A percentile compares a stretch with the other conserved stretches of the same genome.
Conservation (phyloP, 2,797 vertebrate species). For the Tympanoctomys barrerae region DNA sequence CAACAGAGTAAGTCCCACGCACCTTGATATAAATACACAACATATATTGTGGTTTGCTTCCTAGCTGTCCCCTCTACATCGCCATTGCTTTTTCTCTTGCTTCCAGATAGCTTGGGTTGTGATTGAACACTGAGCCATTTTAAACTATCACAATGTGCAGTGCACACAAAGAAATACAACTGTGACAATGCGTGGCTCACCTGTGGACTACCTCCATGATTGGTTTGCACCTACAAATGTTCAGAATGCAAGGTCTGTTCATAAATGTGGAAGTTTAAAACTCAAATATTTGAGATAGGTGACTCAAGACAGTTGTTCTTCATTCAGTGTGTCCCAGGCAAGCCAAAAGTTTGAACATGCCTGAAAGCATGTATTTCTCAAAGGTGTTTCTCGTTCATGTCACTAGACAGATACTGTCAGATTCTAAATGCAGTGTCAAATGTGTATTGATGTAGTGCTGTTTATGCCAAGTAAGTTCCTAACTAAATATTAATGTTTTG, state of each 20-base stretch:
- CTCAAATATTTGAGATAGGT: background rate
- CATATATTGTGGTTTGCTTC: background rate
- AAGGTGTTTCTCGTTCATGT: background rate
- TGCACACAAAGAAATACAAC: background rate
- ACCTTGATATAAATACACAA: background rate
- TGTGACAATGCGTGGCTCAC: background rate
- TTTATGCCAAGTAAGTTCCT: background rate
- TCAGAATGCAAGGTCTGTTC: background rate
- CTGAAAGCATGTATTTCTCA: background rate
- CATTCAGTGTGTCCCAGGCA: background rate
- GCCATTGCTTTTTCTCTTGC: background rate
- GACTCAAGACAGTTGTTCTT: background rate
- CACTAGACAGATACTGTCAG: background rate
- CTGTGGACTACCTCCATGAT: background rate
- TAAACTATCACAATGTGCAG: background rate
- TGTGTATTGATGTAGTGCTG: background rate
- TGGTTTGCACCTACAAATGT: background rate
- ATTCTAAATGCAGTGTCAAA: constrained; percentile 22
- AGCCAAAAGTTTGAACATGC: background rate
- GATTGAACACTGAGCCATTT: background rate
- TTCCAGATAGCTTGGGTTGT: background rate
- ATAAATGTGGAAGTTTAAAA: background rate
- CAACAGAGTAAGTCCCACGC: background rate
- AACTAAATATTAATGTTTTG: constrained; percentile 30
- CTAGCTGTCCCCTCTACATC: background rate